Evolutionary conservation across 1,140 invertebrate genomes (phyloP), one percentile per base, ranked within the genome.

Genomic region (Kradibia gibbosae): DNA sequence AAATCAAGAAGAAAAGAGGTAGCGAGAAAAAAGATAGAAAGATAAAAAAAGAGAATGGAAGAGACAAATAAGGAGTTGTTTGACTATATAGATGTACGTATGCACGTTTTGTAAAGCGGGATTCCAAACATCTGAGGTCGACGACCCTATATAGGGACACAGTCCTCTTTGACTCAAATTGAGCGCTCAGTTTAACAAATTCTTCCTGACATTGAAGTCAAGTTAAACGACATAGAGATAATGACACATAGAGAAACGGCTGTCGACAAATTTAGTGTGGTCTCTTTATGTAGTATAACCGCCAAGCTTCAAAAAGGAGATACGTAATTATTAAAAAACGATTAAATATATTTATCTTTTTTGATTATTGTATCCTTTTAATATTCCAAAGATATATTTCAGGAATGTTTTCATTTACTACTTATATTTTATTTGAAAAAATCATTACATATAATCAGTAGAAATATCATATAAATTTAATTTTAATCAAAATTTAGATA

Each of bases 71-170:
- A 67, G 75, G 39, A 67, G 75, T 60, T 42, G 62, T 31, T 80
- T 62, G 82, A 74, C 77, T 85, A 82, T 86, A 86, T 84, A 71
- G 39, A 77, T 84, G 53, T 48, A n/a, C 72, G 42, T 31, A 50
- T 45, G 48, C 42, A 57, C 78, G 78, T 80, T 80, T 74, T 57
- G 78, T 80, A 67, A 80, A 80, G 70, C 78, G 78, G 78, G 70
- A 53, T 31, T 71, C 78, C 78, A 73, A 88, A 87, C 89, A 91
- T 89, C 90, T 91, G 90, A 89, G 90, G 89, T 90, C 90, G 87
- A 90, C 85, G 90, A 91, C 88, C 89, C 86, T 88, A 53, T 50
- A 48, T 76, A 60, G 55, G 55, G 45, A 42, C 74, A 76, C 74
- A 57, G 34, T 67, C 62, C 20, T 67, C 62, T 67, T 34, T 36